These are phyloP conservation scores for Lucilia sericata DNA, from an alignment of 1,140 invertebrate species.

Conservation along the genomic window DNA sequence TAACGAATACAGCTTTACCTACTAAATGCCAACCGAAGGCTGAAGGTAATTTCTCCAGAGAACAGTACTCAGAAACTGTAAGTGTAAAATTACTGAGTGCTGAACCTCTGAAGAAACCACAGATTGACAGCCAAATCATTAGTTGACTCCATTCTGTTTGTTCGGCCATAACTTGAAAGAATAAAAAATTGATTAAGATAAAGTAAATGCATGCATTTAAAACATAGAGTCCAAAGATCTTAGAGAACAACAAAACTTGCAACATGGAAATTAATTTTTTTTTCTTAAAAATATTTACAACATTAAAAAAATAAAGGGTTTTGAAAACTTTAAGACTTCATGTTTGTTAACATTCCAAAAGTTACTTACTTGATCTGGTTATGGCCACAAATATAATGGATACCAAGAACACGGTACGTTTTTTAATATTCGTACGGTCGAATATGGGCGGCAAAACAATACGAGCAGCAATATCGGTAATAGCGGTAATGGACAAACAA, in stretches of 20 bases:
- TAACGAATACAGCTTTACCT: constrained; percentile 79
- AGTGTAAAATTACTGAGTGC: constrained; percentile 81
- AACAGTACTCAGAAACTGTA: constrained; percentile 79
- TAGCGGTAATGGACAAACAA: constrained; percentile 78
- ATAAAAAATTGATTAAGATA: constrained; percentile 40
- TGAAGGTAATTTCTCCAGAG: constrained; percentile 78
- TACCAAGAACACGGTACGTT: constrained; percentile 77
- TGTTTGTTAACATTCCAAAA: not conserved
- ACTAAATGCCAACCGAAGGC: constrained; percentile 83
- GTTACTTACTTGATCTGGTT: constrained; percentile 77
- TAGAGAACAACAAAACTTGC: no score
- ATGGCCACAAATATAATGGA: constrained; percentile 76
- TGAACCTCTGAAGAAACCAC: constrained; percentile 79
- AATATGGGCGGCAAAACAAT: constrained; percentile 79
- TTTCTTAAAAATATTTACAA: not conserved
- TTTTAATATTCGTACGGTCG: constrained; percentile 75
- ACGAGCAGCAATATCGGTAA: constrained; percentile 78
- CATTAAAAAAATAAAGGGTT: no score
- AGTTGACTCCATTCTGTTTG: constrained; percentile 75
- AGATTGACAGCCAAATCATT: constrained; percentile 76
- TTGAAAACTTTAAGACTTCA: not conserved
- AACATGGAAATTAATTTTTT: no score
- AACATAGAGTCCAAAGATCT: no score
- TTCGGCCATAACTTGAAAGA: constrained; percentile 74
- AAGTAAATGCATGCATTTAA: no score